Conservation (phyloP, 1,140 invertebrate species). For the Pentalonia nigronervosa region DNA sequence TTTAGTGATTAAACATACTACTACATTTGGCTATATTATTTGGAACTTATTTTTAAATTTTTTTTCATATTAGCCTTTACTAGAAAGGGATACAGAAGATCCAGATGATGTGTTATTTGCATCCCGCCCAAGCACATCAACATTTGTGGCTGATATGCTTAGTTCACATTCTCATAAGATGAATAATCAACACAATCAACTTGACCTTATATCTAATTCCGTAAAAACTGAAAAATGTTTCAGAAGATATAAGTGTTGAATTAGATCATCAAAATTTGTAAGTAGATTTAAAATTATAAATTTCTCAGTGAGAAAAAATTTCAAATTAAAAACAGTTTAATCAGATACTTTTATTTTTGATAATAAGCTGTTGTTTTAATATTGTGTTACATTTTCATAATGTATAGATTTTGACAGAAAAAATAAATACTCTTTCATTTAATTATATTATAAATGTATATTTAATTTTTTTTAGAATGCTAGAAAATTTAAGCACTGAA, state of each 20-base stretch:
- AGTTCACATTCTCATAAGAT: conserved; percentile 53
- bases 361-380: background rate
- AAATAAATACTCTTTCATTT: background rate
- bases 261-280: conserved; percentile 54
- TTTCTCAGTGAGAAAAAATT: background rate
- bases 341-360: background rate
- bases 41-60: background rate
- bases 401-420: background rate
- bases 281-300: background rate
- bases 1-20: background rate
- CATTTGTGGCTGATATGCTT: conserved; percentile 54
- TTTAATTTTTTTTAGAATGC: conserved; percentile 43
- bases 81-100: conserved; percentile 49
- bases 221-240: conserved; percentile 56
- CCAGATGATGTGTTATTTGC: conserved; percentile 52
- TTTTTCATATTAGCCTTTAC: conserved; percentile 13
- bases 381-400: background rate
- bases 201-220: conserved; percentile 50
- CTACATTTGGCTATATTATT: background rate
- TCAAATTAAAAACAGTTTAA: background rate
- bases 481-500: conserved; percentile 45
- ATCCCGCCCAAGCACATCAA: conserved; percentile 43
- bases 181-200: conserved; percentile 44
- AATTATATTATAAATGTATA: background rate
- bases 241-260: conserved; percentile 53